Percentiles rank a stretch among this genome's conserved stretches.
Evolutionary conservation across 2,888 invertebrate genomes (phyloP).

Genomic region (Acleris holmiana): DNA sequence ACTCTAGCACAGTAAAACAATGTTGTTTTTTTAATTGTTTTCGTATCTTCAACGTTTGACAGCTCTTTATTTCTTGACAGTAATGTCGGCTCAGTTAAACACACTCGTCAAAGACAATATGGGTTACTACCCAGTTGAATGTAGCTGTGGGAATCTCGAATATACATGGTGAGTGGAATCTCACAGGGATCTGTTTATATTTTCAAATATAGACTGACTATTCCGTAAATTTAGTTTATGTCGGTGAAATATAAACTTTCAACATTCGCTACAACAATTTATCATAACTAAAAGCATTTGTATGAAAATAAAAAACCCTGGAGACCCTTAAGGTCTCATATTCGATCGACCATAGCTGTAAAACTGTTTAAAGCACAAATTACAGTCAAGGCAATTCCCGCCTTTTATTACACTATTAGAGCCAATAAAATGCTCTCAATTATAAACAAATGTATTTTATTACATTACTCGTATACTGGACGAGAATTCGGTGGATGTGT

Average conservation of each 20-base stretch:
- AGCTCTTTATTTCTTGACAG: no score
- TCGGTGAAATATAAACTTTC: background rate
- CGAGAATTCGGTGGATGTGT: constrained; percentile 10
- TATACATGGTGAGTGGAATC: no score
- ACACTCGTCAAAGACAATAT: no score
- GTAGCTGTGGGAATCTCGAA: no score
- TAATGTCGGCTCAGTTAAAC: no score
- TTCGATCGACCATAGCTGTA: background rate
- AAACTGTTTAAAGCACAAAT: constrained; percentile 46
- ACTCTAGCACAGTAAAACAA: no score
- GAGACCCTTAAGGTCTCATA: background rate
- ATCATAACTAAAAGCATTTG: background rate
- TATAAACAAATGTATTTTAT: constrained; percentile 72
- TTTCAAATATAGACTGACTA: background rate
- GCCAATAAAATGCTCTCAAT: constrained; percentile 66
- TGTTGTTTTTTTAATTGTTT: no score
- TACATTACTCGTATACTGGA: constrained; percentile 49
- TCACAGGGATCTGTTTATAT: background rate
- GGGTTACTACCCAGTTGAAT: no score
- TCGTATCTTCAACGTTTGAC: no score
- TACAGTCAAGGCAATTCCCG: constrained; percentile 62
- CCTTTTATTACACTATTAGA: constrained; percentile 72
- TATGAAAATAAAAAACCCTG: background rate
- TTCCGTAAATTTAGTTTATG: background rate
- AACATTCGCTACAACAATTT: background rate